Base-by-base conservation (phyloP, 2,113 vertebrate species). In the Nothobranchius furzeri region DNA sequence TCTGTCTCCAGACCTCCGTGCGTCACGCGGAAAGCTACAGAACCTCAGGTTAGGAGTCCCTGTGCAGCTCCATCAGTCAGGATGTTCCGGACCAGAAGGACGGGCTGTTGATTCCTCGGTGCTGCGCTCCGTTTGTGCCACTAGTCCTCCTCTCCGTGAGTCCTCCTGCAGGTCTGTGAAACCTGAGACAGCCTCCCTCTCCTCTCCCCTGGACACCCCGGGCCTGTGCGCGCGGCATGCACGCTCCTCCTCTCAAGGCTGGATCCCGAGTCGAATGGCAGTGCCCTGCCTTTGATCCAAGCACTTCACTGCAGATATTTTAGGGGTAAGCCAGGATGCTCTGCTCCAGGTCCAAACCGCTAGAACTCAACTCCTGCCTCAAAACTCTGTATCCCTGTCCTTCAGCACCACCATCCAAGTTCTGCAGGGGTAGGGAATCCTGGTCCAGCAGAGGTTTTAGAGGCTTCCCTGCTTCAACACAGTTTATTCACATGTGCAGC, bases 221-320 rank as follows among this genome's bases (percentile, higher is more conserved):
- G 57, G 30, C 30, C 61, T 69, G 58, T 59, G 50, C 1, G 3
- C 74, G 9, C 59, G 75, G 62, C 54, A 76, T 52, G 51, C 67
- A 64, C 43, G 88, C 91, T 91, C 91, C 92, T 89, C 37, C 77
- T 88, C 62, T 65, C 66, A n/a, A 79, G 88, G 82, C 71, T 89
- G 82, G 88, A 90, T 82, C 75, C 76, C 79, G 73, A 20, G 20
- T 20, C 20, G 20, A 20, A 20, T 20, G 20, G 20, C 20, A 20
- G 20, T 20, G 20, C 20, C 20, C 30, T 30, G 30, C 62, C 82
- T 89, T 89, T 90, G 87, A 91, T 91, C 80, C 70, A 48, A 35
- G 55, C 80, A 60, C 85, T 75, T 68, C 67, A 69, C 47, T 71
- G 76, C 71, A 61, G 87, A 78, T 92, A 92, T 92, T 90, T 91